A percentile compares a stretch with the other conserved stretches of the same genome.
phyloP scores from a whole-genome alignment of 2,888 invertebrate genomes.

The Zaprionus lineosus region DNA sequence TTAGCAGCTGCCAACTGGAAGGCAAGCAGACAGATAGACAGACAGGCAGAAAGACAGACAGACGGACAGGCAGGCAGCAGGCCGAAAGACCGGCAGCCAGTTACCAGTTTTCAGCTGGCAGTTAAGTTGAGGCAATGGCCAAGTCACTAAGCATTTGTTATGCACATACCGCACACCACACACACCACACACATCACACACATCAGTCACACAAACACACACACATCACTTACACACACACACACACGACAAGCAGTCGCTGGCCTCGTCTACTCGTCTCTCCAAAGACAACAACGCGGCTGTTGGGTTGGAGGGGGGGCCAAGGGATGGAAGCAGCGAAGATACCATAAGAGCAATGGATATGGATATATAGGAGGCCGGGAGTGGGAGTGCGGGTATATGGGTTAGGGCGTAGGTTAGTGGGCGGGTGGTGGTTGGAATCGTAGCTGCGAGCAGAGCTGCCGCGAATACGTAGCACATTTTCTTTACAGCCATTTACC shows the following conservation, averaged over 20 bases:
- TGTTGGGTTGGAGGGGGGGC: not conserved
- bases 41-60: too few relatives aligned
- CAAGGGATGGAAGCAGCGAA: too few relatives aligned
- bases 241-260: slow-evolving; percentile 20
- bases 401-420: too few relatives aligned
- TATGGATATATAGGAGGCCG: too few relatives aligned
- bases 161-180: slow-evolving; percentile 52
- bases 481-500: slow-evolving; percentile 80
- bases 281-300: not conserved
- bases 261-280: slow-evolving; percentile 26
- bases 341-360: too few relatives aligned
- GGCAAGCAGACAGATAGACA: slow-evolving; percentile 5
- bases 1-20: slow-evolving; percentile 47
- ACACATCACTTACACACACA: slow-evolving; percentile 7
- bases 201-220: slow-evolving; percentile 18
- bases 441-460: not conserved
- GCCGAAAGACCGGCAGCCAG: not conserved
- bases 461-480: slow-evolving; percentile 57
- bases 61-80: not conserved
- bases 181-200: slow-evolving; percentile 31
- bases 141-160: slow-evolving; percentile 75
- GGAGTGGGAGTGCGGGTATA: too few relatives aligned
- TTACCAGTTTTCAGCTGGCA: slow-evolving; percentile 34
- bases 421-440: too few relatives aligned
- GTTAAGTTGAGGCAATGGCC: slow-evolving; percentile 55